Conservation (phyloP, 2,797 vertebrate genomes). For the Naso thynnoides region DNA sequence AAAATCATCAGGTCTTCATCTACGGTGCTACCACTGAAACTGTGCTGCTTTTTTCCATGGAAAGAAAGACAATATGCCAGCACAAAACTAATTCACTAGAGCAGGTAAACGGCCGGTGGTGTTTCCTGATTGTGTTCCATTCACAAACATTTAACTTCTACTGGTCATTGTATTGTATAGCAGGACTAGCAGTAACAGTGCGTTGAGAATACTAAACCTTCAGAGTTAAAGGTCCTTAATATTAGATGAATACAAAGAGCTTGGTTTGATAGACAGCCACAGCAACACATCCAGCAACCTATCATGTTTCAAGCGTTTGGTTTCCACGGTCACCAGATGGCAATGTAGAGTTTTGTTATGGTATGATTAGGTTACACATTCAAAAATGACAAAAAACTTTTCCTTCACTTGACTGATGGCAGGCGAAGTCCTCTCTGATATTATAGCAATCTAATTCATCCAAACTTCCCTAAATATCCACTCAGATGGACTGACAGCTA, state of each 20-base stretch:
- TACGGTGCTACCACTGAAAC: slow-evolving; percentile 61
- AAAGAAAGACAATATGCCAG: slow-evolving; percentile 49
- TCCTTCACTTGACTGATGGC: slow-evolving; percentile 66
- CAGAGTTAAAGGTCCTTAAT: slow-evolving; percentile 74
- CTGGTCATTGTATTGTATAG: slow-evolving; percentile 59
- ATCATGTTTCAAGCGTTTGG: slow-evolving; percentile 73
- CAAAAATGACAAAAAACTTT: slow-evolving; percentile 53
- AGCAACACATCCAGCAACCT: slow-evolving; percentile 65
- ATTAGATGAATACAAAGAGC: slow-evolving; percentile 79
- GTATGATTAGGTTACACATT: slow-evolving; percentile 70
- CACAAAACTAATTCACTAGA: slow-evolving; percentile 67
- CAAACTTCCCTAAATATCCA: slow-evolving; percentile 61
- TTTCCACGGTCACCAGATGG: slow-evolving; percentile 72
- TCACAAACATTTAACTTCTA: slow-evolving; percentile 61
- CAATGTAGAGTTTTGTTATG: slow-evolving; percentile 57
- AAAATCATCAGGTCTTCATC: slow-evolving; percentile 60
- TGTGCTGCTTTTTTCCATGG: slow-evolving; percentile 55
- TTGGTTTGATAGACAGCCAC: slow-evolving; percentile 72
- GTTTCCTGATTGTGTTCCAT: slow-evolving; percentile 58
- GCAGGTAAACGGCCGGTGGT: slow-evolving; percentile 56
- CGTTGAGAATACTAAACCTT: slow-evolving; percentile 67
- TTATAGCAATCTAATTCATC: slow-evolving; percentile 46
- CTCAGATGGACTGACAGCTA: slow-evolving; percentile 62
- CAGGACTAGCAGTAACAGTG: slow-evolving; percentile 71
- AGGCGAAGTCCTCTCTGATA: slow-evolving; percentile 57